Evolutionary conservation across 1,140 invertebrate species (phyloP), one percentile per base, ranked within the genome.

Genomic region (Stegodyphus dumicola): DNA sequence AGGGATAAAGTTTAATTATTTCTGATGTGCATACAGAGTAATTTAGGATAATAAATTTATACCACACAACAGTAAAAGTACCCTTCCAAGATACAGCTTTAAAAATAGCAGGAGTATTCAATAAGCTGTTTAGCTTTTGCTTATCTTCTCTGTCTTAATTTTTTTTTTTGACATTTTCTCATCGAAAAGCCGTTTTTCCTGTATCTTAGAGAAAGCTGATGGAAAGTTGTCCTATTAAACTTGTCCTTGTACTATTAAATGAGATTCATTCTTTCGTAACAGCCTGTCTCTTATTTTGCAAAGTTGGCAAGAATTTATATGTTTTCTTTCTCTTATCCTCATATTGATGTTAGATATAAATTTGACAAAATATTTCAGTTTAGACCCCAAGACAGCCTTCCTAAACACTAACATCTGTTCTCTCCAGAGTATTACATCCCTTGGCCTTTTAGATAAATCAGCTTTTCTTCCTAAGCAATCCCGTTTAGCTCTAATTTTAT

Each of bases 281-380:
- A 75, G 17, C 33, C 33, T 33, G 33, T 33, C 73, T 75, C 18
- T 71, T 49, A 49, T 71, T 71, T 7, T 71, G 69, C 7, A 71
- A 49, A 18, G 69, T 48, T 51, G 48, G 1, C 33, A 71, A 71
- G 69, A 71, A 71, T 71, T 71, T 71, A 7, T 17, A 49, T 18
- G 69, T 48, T 71, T 33, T 2, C 69, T 5, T 9, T 53, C 33
- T 71, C 6, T 71, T 6, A 53, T 71, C 69, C 33, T 71, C 49
- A 71, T 71, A 49, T 48, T 71, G 7, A 71, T 71, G 49, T 71
- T 71, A 48, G 13, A 17, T 10, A 71, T 71, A 48, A 71, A 71
- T 71, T 15, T 18, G 49, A 53, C 69, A 71, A 71, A 71, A 9
- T 6, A 13, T 18, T 71, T 71, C 18, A 2, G 69, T 48, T 71